Evolutionary conservation across 2,113 vertebrate genomes (phyloP), one percentile per base, ranked within the genome.

Genomic region (Todiramphus saurophagus): DNA sequence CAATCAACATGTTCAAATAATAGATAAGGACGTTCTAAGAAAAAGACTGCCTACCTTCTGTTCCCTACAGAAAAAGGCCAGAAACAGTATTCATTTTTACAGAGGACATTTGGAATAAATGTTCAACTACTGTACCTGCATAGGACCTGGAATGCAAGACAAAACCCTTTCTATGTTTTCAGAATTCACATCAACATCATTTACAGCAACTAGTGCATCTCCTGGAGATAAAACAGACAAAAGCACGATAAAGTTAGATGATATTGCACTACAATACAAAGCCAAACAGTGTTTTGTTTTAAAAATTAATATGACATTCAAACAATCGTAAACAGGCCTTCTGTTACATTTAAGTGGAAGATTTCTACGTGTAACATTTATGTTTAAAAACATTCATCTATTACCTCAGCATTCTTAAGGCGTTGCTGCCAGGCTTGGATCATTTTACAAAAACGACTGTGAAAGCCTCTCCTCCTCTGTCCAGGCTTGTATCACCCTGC

Each of bases 81-180:
- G 59, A 92, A 69, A 48, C 23, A 87, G 14, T 43, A 70, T 39
- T 50, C 17, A 12, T 6, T 94, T 84, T 53, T 63, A 92, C 16
- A 91, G 70, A 91, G 33, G 10, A 43, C 28, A 81, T 55, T 39
- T 51, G 44, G 39, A 82, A 59, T 55, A 93, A 82, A 75, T 13
- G 58, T 81, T 74, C 28, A 89, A 21, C 37, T 86, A 91, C 50
- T 33, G 72, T 87, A 99, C 99, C 99, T 99, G 99, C 92, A 98
- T 99, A 35, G 99, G 99, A 50, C 99, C 99, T 20, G 99, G 99
- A 94, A 99, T 99, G 95, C 99, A 99, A 83, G 99, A 99, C 72
- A 99, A 97, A 97, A 99, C 99, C 80, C 99, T 97, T 96, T 99
- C 99, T 21, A 99, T 99, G 96, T 99, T 99, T 97, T 99, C 99